phyloP scores from a whole-genome alignment of 1,140 invertebrate genomes.

The Piezodorus guildinii region DNA sequence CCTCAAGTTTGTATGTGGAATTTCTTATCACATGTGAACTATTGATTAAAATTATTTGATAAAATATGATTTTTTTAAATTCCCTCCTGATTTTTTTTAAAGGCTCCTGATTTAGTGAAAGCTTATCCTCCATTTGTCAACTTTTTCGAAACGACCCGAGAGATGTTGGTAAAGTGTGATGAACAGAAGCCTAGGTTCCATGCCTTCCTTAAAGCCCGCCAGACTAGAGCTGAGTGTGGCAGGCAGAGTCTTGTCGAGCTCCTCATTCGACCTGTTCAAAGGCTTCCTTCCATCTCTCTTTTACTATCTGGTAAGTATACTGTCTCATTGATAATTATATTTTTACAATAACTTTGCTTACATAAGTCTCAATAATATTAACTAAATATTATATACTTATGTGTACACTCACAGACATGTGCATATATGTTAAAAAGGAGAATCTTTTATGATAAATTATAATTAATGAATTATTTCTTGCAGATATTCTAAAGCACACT shows the following conservation, averaged over 20 bases:
- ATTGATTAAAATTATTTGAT: background rate
- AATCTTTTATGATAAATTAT: too few relatives aligned
- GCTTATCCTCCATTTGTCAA: conserved; percentile 96
- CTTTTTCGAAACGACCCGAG: conserved; percentile 93
- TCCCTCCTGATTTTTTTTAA: conserved; percentile 11
- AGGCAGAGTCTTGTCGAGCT: conserved; percentile 88
- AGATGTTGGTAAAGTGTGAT: conserved; percentile 81
- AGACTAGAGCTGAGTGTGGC: conserved; percentile 85
- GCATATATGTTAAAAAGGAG: too few relatives aligned
- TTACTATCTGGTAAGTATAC: conserved; percentile 68
- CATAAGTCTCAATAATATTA: too few relatives aligned
- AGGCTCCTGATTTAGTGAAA: conserved; percentile 63
- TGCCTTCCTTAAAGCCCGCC: conserved; percentile 93
- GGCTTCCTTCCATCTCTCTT: conserved; percentile 87
- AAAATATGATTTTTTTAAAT: background rate
- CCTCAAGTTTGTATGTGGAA: conserved; percentile 49
- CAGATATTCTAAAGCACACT: conserved; percentile 88
- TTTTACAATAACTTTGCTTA: too few relatives aligned
- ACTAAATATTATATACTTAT: too few relatives aligned
- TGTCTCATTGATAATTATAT: too few relatives aligned
- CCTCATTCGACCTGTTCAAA: conserved; percentile 90
- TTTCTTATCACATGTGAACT: background rate
- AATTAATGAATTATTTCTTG: conserved; percentile 24
- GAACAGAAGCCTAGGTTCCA: conserved; percentile 87
- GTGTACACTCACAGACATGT: too few relatives aligned